Evolutionary conservation across 2,113 vertebrate species (phyloP).

Genomic region (Megatriorchis doriae): DNA sequence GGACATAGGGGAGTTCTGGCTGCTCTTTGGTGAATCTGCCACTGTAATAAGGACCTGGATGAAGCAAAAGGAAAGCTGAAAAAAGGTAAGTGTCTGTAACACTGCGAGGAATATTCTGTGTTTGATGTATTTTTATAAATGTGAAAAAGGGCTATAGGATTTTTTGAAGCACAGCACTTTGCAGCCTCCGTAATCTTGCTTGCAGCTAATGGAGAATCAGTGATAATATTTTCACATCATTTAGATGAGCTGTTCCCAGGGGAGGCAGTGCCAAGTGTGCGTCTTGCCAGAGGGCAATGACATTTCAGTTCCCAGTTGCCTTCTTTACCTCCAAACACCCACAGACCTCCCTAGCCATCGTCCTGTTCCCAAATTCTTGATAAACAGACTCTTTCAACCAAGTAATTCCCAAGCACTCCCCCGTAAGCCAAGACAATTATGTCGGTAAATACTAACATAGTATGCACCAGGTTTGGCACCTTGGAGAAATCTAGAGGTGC

Average conservation of each 20-base stretch:
- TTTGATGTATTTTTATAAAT: background rate
- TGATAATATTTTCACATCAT: fast-evolving
- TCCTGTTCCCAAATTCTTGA: background rate
- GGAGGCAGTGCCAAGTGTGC: background rate
- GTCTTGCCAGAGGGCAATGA: background rate
- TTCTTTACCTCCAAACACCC: background rate
- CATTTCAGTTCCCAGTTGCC: background rate
- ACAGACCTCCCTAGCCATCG: background rate
- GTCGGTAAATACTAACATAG: background rate
- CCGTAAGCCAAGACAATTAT: background rate
- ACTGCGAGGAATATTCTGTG: background rate
- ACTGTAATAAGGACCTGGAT: background rate
- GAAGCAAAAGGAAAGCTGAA: background rate
- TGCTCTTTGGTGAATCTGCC: background rate
- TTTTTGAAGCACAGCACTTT: background rate
- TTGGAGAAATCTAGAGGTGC: background rate
- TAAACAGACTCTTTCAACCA: background rate
- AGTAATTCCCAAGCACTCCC: background rate
- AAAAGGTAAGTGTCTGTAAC: background rate
- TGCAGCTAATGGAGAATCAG: background rate
- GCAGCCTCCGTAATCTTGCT: background rate
- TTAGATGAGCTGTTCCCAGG: background rate
- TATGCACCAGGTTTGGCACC: background rate
- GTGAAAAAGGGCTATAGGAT: background rate
- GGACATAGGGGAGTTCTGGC: background rate